These are phyloP conservation scores for Cochlearius cochlearius DNA, from an alignment of 2,113 vertebrate species.

Conservation along the genomic window DNA sequence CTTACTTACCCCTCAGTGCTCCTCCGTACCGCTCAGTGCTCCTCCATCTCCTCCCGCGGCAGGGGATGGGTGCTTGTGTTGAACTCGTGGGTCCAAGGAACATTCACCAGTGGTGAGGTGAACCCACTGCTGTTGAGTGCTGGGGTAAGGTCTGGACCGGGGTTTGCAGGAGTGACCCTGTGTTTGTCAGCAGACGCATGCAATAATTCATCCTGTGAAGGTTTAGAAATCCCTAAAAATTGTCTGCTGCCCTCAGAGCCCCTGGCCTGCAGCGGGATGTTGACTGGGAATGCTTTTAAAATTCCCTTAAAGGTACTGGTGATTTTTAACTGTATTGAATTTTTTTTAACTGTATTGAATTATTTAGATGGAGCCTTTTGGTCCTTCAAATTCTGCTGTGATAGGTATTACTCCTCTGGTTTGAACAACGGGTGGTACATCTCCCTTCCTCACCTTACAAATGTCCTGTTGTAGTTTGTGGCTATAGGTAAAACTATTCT, in stretches of 20 bases:
- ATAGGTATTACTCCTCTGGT: background rate
- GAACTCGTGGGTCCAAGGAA: background rate
- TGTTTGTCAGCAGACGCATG: background rate
- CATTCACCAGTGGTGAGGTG: background rate
- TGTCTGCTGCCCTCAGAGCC: background rate
- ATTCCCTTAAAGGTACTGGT: background rate
- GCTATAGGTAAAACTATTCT: constrained; percentile 17
- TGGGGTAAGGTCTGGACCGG: background rate
- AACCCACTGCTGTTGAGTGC: background rate
- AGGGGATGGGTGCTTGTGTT: accelerated
- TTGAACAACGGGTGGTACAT: background rate
- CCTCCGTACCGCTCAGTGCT: accelerated
- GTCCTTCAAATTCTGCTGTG: background rate
- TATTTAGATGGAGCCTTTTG: background rate
- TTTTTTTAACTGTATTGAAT: background rate
- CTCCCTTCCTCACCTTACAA: background rate
- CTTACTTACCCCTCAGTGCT: accelerated
- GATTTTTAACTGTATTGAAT: background rate
- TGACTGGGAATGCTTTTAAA: background rate
- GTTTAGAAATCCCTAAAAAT: background rate
- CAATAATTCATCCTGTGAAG: background rate
- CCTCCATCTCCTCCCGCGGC: background rate
- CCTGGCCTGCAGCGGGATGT: background rate
- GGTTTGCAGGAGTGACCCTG: background rate
- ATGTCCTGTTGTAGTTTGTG: constrained; percentile 12